Evolutionary conservation across 2,888 invertebrate species (phyloP).

Genomic region (Caenorhabditis virilis): DNA sequence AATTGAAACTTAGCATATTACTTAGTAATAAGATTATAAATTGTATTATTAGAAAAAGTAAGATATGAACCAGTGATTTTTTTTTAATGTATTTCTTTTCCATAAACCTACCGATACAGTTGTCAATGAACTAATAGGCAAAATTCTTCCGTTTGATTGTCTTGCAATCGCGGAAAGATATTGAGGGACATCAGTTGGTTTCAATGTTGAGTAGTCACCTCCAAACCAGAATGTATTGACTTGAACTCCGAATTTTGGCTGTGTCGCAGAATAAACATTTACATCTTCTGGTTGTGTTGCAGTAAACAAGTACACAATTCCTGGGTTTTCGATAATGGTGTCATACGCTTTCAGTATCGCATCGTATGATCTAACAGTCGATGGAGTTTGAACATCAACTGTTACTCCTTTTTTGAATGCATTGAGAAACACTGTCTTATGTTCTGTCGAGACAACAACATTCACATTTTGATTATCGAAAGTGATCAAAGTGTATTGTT

Average conservation of each 20-base stretch:
- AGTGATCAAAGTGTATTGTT: constrained; percentile 44
- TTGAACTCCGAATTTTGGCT: constrained; percentile 23
- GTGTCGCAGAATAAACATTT: constrained; percentile 2
- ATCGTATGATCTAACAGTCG: constrained; percentile 11
- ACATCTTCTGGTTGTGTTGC: constrained; percentile 6
- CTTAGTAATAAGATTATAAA: no score
- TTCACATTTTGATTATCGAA: constrained; percentile 38
- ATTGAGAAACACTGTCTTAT: constrained; percentile 23
- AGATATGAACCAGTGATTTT: no score
- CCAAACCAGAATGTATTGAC: constrained; percentile 24
- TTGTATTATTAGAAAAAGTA: no score
- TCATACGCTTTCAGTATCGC: constrained; percentile 32
- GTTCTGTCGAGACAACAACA: constrained; percentile 32
- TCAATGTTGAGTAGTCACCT: constrained; percentile 1
- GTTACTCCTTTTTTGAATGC: constrained; percentile 19
- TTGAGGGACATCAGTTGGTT: constrained; percentile 5
- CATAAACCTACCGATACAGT: constrained; percentile 4
- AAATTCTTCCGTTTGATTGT: constrained; percentile 45
- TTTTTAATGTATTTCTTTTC: no score
- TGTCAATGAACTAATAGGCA: constrained; percentile 18
- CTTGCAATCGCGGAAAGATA: constrained; percentile 23
- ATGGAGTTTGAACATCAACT: constrained; percentile 9
- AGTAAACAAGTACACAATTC: constrained; percentile 40
- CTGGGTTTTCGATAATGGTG: constrained; percentile 30
- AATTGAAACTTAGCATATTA: no score